A percentile compares a stretch with the other conserved stretches of the same genome.
Evolutionary conservation across 2,113 vertebrate species (phyloP).

Genomic region (Pangasianodon hypophthalmus): DNA sequence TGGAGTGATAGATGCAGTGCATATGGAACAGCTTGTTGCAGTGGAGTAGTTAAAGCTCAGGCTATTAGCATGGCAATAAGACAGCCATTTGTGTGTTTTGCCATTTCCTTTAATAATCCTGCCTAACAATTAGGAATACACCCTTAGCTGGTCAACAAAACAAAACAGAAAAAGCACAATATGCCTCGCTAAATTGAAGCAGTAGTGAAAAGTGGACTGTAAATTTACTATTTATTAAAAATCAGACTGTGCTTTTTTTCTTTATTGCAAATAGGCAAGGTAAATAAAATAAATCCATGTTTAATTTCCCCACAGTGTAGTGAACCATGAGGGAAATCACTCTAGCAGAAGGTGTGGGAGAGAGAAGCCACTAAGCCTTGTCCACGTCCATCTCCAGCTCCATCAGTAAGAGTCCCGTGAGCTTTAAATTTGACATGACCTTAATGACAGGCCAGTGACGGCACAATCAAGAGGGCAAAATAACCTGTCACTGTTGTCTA

Average conservation of each 20-base stretch:
- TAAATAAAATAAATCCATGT: slow-evolving; percentile 22
- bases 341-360: background rate
- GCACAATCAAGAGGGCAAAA: slow-evolving; percentile 36
- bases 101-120: background rate
- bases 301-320: slow-evolving; percentile 22
- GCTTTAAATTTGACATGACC: slow-evolving; percentile 2
- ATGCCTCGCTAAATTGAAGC: background rate
- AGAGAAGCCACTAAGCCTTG: background rate
- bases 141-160: background rate
- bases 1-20: background rate
- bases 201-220: background rate
- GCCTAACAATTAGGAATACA: background rate
- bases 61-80: background rate
- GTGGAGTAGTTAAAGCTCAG: background rate
- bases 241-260: background rate
- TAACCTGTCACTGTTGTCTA: slow-evolving; percentile 45
- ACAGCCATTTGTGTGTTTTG: background rate
- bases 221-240: slow-evolving; percentile 19
- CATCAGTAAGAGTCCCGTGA: slow-evolving; percentile 20
- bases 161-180: background rate
- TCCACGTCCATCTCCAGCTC: slow-evolving; percentile 12
- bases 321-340: background rate
- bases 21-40: background rate
- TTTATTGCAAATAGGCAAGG: background rate
- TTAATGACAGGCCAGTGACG: slow-evolving; percentile 41